Evolutionary conservation across 2,888 invertebrate genomes (phyloP).

Genomic region (Hyles lineata): DNA sequence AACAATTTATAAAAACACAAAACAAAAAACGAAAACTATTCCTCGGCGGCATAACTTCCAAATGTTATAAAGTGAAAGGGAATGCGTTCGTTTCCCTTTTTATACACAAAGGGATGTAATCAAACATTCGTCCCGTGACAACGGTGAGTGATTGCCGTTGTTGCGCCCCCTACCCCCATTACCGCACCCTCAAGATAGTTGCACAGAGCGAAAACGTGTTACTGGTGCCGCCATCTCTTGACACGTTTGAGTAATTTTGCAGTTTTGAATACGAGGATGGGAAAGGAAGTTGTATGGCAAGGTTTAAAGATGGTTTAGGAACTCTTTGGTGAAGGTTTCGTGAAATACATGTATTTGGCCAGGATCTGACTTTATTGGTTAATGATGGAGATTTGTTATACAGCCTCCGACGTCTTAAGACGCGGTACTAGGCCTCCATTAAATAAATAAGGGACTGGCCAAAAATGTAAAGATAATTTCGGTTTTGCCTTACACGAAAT

Average conservation of each 20-base stretch:
- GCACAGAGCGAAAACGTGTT: not conserved
- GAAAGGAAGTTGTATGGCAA: not conserved
- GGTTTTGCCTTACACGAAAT: no score
- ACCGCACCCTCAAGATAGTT: not conserved
- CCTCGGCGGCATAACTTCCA: not conserved
- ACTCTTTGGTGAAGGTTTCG: no score
- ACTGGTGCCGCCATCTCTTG: constrained; percentile 6
- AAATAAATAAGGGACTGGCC: no score
- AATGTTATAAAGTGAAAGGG: not conserved
- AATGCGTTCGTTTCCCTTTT: constrained; percentile 21
- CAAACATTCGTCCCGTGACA: constrained; percentile 26
- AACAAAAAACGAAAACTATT: constrained; percentile 6
- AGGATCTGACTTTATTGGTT: no score
- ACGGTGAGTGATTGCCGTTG: constrained; percentile 24
- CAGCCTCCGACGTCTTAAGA: no score
- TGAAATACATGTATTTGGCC: no score
- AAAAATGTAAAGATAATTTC: no score
- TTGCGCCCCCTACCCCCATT: not conserved
- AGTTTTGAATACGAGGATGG: not conserved
- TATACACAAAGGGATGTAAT: constrained; percentile 26
- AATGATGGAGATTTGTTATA: no score
- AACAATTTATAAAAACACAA: not conserved
- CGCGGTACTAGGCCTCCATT: no score
- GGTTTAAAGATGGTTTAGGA: no score
- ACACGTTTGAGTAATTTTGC: not conserved